Evolutionary conservation across 2,888 invertebrate genomes (phyloP).

Genomic region (Drosophila mimica): DNA sequence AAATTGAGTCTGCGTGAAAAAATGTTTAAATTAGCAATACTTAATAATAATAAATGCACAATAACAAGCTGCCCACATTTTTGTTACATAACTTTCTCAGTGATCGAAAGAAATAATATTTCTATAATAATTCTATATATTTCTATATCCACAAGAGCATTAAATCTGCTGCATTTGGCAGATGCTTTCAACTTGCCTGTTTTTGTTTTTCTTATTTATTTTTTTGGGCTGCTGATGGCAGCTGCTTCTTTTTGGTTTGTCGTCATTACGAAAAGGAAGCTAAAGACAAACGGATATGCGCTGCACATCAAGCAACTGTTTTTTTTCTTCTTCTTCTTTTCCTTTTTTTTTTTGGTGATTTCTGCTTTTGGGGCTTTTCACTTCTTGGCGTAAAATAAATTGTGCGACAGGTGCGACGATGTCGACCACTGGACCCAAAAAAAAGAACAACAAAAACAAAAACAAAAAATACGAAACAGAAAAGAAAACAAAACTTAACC

Average conservation of each 20-base stretch:
- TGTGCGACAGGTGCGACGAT: conserved; percentile 78
- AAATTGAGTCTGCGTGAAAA: neutral
- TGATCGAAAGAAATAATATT: no score
- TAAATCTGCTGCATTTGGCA: conserved; percentile 4
- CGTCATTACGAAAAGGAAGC: conserved; percentile 77
- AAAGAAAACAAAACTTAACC: conserved; percentile 31
- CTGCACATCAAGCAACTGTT: conserved; percentile 77
- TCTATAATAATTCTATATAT: no score
- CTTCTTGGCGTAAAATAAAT: conserved; percentile 76
- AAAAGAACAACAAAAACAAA: conserved; percentile 13
- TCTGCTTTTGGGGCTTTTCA: conserved; percentile 69
- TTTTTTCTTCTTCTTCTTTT: conserved; percentile 38
- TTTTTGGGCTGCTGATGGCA: conserved; percentile 57
- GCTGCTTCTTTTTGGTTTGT: conserved; percentile 71
- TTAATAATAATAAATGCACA: neutral
- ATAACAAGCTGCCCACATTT: neutral
- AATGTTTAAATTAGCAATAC: neutral
- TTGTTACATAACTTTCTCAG: neutral
- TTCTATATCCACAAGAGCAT: conserved; percentile 13
- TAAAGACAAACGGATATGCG: conserved; percentile 79
- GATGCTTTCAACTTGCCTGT: conserved; percentile 2
- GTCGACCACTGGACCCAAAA: conserved; percentile 61
- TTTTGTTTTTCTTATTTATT: conserved; percentile 29
- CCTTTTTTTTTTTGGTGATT: conserved; percentile 38
- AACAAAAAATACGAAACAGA: conserved; percentile 5